Evolutionary conservation across 2,797 vertebrate species (phyloP).

Genomic region (Euthynnus affinis): DNA sequence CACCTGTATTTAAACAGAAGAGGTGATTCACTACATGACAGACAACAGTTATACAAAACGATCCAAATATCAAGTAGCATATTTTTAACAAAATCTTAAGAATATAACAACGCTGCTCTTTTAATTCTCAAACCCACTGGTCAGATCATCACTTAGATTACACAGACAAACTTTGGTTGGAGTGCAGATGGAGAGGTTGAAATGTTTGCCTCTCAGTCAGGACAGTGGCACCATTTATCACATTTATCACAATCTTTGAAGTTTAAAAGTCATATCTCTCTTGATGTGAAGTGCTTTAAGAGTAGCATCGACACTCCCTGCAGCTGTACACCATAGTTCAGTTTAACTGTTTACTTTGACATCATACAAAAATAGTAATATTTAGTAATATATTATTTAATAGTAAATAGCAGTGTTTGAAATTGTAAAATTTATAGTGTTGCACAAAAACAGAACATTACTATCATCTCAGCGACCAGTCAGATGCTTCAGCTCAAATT

Average conservation of each 20-base stretch:
- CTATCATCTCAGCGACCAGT: background rate
- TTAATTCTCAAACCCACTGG: background rate
- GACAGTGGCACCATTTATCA: constrained; percentile 8
- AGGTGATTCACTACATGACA: constrained; percentile 7
- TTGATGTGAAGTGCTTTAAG: constrained; percentile 22
- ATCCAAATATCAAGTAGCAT: constrained; percentile 1
- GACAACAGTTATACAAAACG: constrained; percentile 1
- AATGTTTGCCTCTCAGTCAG: constrained; percentile 43
- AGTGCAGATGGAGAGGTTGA: background rate
- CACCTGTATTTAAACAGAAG: constrained; percentile 86
- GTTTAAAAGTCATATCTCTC: constrained; percentile 2
- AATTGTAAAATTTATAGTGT: background rate
- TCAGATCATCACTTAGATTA: constrained; percentile 16
- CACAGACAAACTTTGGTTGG: background rate
- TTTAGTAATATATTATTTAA: no score
- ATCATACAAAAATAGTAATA: no score
- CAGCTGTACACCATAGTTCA: background rate
- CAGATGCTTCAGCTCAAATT: background rate
- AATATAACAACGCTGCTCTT: background rate
- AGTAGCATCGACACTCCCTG: constrained; percentile 11
- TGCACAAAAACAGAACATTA: background rate
- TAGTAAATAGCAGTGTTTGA: no score
- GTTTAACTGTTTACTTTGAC: constrained; percentile 25
- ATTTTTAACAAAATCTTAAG: constrained; percentile 10
- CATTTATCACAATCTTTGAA: background rate